Evolutionary conservation across 2,797 vertebrate species (phyloP).

Genomic region (Sebastes steindachneri): DNA sequence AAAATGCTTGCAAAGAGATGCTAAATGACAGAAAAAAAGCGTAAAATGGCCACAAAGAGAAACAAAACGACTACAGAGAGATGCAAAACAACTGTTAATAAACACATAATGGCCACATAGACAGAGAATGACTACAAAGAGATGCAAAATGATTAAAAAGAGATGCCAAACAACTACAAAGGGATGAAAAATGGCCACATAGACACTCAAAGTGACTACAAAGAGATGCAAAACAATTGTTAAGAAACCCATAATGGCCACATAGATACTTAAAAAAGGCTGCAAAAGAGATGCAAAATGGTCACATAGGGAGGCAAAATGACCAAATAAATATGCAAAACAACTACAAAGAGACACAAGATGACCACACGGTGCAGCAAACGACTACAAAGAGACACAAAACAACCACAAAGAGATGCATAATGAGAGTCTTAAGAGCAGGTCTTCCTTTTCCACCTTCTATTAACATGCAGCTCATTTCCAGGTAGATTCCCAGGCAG

Average conservation of each 20-base stretch:
- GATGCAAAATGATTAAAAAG: background rate
- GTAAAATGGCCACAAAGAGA: background rate
- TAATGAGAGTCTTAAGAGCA: background rate
- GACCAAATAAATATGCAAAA: background rate
- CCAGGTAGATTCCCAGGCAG: slow-evolving; percentile 19
- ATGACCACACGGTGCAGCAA: background rate
- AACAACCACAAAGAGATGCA: background rate
- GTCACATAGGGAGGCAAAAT: background rate
- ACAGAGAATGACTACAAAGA: background rate
- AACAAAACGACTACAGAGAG: background rate
- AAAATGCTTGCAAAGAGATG: background rate
- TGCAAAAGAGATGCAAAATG: background rate
- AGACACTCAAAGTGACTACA: background rate
- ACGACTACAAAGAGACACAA: background rate
- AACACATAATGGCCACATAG: background rate
- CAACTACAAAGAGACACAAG: background rate
- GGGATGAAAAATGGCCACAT: no score
- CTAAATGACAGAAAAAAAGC: background rate
- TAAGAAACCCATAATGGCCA: background rate
- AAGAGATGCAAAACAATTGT: background rate
- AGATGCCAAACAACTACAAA: no score
- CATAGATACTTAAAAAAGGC: background rate
- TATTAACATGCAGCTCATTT: slow-evolving; percentile 25
- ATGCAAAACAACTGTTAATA: background rate
- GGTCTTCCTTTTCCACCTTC: background rate